Percentiles rank a stretch among this genome's conserved stretches.
Conservation (phyloP, 2,888 invertebrate species). For the Acrobasis suavella region DNA sequence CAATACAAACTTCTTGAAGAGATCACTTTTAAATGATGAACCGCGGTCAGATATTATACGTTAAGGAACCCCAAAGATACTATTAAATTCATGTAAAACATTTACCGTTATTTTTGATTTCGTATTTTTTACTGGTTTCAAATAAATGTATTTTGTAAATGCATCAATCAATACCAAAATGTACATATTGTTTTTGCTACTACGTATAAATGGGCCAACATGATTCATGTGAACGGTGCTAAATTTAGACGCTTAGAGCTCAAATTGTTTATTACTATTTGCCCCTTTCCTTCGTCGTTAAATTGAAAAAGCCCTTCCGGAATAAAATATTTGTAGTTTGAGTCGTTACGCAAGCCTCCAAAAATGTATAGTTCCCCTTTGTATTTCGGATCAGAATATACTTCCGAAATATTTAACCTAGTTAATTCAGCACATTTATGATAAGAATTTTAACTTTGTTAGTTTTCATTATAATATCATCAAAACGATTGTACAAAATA, state of each 20-base stretch:
- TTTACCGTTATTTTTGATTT: background rate
- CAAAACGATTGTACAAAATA: background rate
- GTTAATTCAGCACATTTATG: background rate
- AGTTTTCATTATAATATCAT: no score
- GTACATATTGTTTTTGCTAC: slow-evolving; percentile 16
- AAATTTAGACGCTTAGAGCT: background rate
- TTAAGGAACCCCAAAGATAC: no score
- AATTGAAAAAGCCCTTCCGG: background rate
- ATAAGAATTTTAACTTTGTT: background rate
- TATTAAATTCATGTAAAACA: no score
- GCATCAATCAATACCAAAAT: slow-evolving; percentile 22
- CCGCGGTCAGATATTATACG: background rate
- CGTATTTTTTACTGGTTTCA: background rate
- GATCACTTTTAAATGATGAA: slow-evolving; percentile 9
- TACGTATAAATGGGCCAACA: slow-evolving; percentile 23
- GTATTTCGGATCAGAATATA: background rate
- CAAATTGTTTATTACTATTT: background rate
- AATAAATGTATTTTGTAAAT: background rate
- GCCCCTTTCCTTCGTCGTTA: no score
- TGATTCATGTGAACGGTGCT: slow-evolving; percentile 25
- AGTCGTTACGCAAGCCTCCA: background rate
- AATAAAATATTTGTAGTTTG: background rate
- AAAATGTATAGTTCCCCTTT: background rate
- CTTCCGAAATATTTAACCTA: background rate
- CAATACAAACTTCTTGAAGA: background rate